Evolutionary conservation across 2,113 vertebrate genomes (phyloP).

Genomic region (Myiozetetes cayanensis): DNA sequence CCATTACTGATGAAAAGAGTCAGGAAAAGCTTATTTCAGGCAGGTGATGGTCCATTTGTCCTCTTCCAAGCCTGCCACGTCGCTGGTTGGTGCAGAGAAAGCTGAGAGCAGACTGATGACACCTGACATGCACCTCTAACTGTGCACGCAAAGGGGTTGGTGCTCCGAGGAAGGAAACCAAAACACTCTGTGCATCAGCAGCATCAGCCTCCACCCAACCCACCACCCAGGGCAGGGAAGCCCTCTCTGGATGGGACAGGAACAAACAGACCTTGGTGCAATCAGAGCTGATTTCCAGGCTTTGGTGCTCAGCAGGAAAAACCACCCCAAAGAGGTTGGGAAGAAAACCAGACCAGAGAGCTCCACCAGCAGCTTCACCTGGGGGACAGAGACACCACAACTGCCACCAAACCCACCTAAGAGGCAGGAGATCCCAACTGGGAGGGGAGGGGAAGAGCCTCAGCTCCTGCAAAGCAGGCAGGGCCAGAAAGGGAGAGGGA

Average conservation of each 20-base stretch:
- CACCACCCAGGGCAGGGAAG: neutral
- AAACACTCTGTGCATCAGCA: neutral
- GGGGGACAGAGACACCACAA: neutral
- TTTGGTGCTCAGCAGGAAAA: neutral
- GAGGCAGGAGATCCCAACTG: neutral
- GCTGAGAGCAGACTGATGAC: neutral
- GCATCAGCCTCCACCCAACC: neutral
- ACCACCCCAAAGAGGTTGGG: neutral
- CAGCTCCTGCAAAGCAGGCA: neutral
- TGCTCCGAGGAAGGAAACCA: neutral
- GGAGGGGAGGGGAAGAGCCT: neutral
- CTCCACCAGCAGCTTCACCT: neutral
- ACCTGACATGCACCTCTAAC: fast-evolving
- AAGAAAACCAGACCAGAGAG: neutral
- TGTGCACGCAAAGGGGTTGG: neutral
- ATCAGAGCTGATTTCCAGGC: neutral
- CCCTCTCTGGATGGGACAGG: fast-evolving
- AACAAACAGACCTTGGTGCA: neutral
- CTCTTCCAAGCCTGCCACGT: neutral
- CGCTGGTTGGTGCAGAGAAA: neutral
- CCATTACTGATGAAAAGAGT: conserved; percentile 4
- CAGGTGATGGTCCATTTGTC: neutral
- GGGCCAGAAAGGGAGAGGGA: neutral
- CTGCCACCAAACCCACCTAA: neutral
- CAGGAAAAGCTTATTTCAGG: neutral